Conservation (phyloP, 2,113 vertebrate genomes). For the Psephotus haematonotus region DNA sequence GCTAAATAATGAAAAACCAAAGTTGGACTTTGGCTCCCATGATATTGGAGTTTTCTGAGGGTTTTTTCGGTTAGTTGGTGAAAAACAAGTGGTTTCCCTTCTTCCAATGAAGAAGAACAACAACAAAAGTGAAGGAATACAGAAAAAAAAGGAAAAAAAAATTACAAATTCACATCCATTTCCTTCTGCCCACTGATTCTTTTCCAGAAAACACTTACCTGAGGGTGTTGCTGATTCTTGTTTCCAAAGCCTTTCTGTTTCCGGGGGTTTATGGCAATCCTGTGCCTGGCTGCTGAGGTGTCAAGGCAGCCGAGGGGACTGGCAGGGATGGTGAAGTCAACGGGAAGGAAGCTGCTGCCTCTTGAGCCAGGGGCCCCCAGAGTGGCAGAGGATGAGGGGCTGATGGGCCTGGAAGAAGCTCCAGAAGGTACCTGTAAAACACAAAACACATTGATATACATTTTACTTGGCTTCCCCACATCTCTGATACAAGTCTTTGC, state of each 20-base stretch:
- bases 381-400: constrained; percentile 53
- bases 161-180: neutral
- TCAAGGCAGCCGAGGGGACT: constrained; percentile 81
- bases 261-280: constrained; percentile 79
- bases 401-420: constrained; percentile 69
- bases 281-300: constrained; percentile 86
- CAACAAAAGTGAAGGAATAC: neutral
- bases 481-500: neutral
- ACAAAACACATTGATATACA: neutral
- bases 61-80: neutral
- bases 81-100: neutral
- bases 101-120: neutral
- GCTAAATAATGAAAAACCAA: neutral
- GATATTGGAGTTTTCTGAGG: neutral
- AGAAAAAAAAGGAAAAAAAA: neutral
- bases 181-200: neutral
- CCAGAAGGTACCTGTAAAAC: constrained; percentile 76
- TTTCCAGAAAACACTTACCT: constrained; percentile 65
- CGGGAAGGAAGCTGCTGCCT: constrained; percentile 23
- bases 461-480: neutral
- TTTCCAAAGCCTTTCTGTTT: constrained; percentile 77
- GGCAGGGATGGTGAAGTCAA: constrained; percentile 81
- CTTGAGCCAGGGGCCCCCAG: neutral
- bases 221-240: constrained; percentile 61
- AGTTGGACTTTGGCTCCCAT: neutral